Conservation (phyloP, 2,888 invertebrate genomes). For the Pegoplata infirma region DNA sequence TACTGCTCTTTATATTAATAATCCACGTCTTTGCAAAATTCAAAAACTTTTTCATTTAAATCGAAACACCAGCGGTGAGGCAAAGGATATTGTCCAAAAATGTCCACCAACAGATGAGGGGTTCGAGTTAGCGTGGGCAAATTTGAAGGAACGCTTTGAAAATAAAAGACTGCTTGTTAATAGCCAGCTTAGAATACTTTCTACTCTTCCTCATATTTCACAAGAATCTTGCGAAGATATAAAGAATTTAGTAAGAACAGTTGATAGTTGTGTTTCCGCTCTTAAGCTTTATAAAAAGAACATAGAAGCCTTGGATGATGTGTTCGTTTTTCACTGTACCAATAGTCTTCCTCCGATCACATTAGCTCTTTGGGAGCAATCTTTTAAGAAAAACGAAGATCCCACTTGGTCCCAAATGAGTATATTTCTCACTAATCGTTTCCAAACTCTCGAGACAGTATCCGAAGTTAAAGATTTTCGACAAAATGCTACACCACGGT, state of each 20-base stretch:
- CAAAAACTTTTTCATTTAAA: constrained; percentile 4
- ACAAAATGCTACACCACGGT: too few species aligned
- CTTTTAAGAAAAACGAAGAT: background rate
- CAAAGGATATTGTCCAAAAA: constrained; percentile 6
- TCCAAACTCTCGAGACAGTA: background rate
- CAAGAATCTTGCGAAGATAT: background rate
- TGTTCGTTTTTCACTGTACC: background rate
- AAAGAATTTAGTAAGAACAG: background rate
- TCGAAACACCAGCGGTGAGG: constrained; percentile 4
- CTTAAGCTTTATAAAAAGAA: background rate
- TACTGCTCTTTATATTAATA: too few species aligned
- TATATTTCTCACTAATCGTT: background rate
- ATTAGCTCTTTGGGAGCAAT: background rate
- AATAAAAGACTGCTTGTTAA: background rate
- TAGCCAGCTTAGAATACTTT: background rate
- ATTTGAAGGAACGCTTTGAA: background rate
- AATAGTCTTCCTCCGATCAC: background rate
- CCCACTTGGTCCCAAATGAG: background rate
- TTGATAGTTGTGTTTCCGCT: background rate
- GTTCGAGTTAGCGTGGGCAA: constrained; percentile 13
- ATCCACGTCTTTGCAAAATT: too few species aligned
- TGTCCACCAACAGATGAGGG: constrained; percentile 4
- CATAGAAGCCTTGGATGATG: background rate
- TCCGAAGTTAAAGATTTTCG: background rate
- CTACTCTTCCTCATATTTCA: background rate